Percentiles rank a stretch among this genome's conserved stretches.
phyloP scores from a whole-genome alignment of 1,140 invertebrate species.

The Venustaconcha ellipsiformis region DNA sequence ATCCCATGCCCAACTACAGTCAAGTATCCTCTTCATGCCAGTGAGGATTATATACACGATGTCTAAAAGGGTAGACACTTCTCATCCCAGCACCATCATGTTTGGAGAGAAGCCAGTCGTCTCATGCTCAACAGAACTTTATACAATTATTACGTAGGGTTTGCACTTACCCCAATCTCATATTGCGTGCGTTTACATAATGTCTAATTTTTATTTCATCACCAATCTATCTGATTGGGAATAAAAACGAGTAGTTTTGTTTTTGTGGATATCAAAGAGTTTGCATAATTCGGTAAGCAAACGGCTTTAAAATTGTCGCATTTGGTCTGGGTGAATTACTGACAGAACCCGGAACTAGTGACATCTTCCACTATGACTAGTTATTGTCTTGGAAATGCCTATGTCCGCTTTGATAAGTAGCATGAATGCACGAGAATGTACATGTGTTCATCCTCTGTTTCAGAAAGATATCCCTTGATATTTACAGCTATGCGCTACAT shows the following conservation, averaged over 20 bases:
- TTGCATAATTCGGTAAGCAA: slow-evolving; percentile 30
- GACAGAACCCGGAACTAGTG: slow-evolving; percentile 63
- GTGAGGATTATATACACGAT: slow-evolving; percentile 17
- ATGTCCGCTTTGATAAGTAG: slow-evolving; percentile 34
- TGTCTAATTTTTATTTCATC: slow-evolving; percentile 33
- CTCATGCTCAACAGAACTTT: slow-evolving; percentile 41
- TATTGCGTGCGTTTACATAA: slow-evolving; percentile 39
- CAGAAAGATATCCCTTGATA: slow-evolving; percentile 15
- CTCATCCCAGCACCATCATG: slow-evolving; percentile 35
- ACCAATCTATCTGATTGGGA: slow-evolving; percentile 32
- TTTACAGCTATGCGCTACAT: slow-evolving; percentile 24
- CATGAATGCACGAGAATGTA: slow-evolving; percentile 49
- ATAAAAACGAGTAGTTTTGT: slow-evolving; percentile 29
- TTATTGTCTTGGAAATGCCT: slow-evolving; percentile 46
- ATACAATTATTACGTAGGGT: slow-evolving; percentile 37
- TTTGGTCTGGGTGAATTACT: slow-evolving; percentile 62
- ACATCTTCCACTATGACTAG: slow-evolving; percentile 57
- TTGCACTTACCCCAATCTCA: slow-evolving; percentile 44
- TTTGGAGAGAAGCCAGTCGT: slow-evolving; percentile 37
- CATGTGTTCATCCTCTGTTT: slow-evolving; percentile 24
- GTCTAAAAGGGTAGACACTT: slow-evolving; percentile 32
- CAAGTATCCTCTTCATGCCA: slow-evolving; percentile 3
- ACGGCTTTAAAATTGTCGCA: slow-evolving; percentile 35
- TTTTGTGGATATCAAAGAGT: slow-evolving; percentile 30
- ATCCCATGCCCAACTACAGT: slow-evolving; percentile 12